phyloP scores from a whole-genome alignment of 2,113 vertebrate genomes.

The Oenanthe melanoleuca region DNA sequence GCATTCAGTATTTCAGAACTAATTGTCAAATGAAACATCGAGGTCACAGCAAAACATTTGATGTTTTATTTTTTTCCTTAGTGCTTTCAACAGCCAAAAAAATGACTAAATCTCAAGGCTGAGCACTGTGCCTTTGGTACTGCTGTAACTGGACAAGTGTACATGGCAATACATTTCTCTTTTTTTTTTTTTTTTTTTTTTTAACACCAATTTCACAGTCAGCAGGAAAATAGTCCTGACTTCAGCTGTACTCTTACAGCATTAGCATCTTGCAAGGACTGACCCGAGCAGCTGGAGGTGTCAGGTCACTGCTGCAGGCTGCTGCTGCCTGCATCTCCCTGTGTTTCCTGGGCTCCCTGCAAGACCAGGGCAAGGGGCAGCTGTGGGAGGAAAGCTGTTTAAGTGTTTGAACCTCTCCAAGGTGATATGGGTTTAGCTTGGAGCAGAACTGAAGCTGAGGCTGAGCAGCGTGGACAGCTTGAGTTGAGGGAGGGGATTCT shows the following conservation, averaged over 20 bases:
- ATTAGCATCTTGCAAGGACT: slow-evolving; percentile 20
- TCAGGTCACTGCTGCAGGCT: neutral
- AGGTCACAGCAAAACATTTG: neutral
- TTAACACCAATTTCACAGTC: neutral
- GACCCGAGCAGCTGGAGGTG: neutral
- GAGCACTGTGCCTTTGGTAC: neutral
- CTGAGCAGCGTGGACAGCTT: accelerated
- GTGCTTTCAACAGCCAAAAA: slow-evolving; percentile 11
- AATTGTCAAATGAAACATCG: neutral
- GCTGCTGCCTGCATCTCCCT: neutral
- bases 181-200: neutral
- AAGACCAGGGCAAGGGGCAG: neutral
- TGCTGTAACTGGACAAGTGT: slow-evolving; percentile 23
- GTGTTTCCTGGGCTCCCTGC: neutral
- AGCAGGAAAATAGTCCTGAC: slow-evolving; percentile 54
- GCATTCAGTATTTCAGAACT: neutral
- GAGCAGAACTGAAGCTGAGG: neutral
- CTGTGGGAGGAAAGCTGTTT: neutral
- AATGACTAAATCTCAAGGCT: neutral
- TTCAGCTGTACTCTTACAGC: slow-evolving; percentile 23
- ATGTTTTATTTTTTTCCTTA: neutral
- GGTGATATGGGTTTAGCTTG: neutral
- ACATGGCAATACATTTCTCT: neutral
- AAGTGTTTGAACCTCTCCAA: accelerated
- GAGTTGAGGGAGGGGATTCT: neutral